Percentiles rank a stretch among this genome's conserved stretches.
Conservation (phyloP, 2,797 vertebrate species). For the Anisognathus igniventris region DNA sequence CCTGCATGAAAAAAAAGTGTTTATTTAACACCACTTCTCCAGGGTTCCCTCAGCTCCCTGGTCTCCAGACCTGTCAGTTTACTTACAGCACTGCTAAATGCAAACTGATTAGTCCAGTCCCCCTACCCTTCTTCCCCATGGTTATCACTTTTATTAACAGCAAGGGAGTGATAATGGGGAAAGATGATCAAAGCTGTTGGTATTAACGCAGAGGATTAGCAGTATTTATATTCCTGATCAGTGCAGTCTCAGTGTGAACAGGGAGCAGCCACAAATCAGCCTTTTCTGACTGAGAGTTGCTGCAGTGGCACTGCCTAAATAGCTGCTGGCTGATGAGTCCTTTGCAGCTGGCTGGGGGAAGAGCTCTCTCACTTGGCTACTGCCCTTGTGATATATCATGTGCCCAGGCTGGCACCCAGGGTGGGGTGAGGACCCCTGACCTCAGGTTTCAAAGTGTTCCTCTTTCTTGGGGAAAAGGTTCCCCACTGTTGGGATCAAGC, state of each 20-base stretch:
- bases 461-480: not conserved
- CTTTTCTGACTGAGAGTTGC: constrained; percentile 20
- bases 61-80: constrained; percentile 46
- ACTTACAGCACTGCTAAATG: constrained; percentile 30
- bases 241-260: constrained; percentile 32
- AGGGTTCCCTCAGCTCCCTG: constrained; percentile 7
- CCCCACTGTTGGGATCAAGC: not conserved
- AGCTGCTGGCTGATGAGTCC: constrained; percentile 50
- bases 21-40: constrained; percentile 36
- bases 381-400: not conserved
- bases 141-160: constrained; percentile 66
- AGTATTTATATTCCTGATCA: constrained; percentile 66
- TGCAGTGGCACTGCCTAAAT: constrained; percentile 39
- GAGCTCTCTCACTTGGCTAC: not conserved
- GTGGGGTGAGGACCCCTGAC: fast-evolving
- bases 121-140: constrained; percentile 45
- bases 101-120: constrained; percentile 54
- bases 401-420: not conserved
- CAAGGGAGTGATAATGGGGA: constrained; percentile 64
- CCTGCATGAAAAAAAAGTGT: not conserved
- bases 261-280: constrained; percentile 41
- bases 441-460: not conserved
- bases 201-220: constrained; percentile 66
- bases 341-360: not conserved
- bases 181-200: constrained; percentile 66